Base-by-base conservation (phyloP, 1,140 invertebrate species). In the Panagrolaimus sp. region DNA sequence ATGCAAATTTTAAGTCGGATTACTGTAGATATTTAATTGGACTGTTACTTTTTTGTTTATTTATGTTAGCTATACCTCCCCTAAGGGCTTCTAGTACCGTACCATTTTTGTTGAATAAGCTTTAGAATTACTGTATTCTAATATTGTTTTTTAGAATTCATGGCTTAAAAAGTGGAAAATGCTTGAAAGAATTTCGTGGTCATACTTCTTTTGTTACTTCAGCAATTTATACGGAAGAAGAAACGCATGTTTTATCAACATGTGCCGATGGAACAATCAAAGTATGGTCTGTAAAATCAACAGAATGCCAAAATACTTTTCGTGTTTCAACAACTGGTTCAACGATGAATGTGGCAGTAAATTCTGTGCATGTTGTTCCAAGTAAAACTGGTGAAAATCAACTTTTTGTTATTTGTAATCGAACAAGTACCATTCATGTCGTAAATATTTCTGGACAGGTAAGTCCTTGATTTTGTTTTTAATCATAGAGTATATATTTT, bases 161-260 rank as follows among this genome's bases (percentile, higher is more conserved):
- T 86, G 96, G 96, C 1, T 86, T 99, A 26, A 98, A 98, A 84
- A 98, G 94, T 17, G 96, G 96, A 2, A 98, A 98, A 88, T 89
- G 92, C 47, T 85, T 99, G 8, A 98, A 98, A 85, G 96, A 99
- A 86, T 97, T 98, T 75, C 87, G 91, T 75, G 94, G 96, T 0
- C 96, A 99, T 84, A 88, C 88, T 1, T 96, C 94, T 1, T 99
- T 96, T 87, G 94, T 99, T 0, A 99, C 98, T 85, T 93, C 97
- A 87, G 93, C 90, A 0, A 89, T 92, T 46, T 99, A 95, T 84
- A 91, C 91, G 10, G 89, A 90, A 63, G 96, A 98, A 86, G 91
- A 91, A 1, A 93, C 97, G 45, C 73, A 63, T 62, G 75, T 71
- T 77, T 17, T 85, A 72, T 73, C 78, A 73, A 94, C 91, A 6